Evolutionary conservation across 1,140 invertebrate species (phyloP).

Genomic region (Drosophila sproati): DNA sequence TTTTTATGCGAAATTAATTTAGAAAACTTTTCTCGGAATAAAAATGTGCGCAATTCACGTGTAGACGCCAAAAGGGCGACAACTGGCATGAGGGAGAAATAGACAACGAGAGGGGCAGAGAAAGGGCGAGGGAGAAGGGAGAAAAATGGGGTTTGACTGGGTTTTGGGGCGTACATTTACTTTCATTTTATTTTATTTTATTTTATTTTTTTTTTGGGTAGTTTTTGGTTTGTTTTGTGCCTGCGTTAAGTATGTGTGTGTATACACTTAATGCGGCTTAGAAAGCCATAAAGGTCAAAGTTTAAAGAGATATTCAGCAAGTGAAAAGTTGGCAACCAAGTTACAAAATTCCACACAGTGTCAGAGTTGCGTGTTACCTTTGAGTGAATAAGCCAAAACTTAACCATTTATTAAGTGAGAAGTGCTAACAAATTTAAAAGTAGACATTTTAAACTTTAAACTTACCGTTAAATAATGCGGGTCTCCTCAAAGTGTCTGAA

Average conservation of each 20-base stretch:
- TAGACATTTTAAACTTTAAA: not conserved
- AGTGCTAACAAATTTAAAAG: not conserved
- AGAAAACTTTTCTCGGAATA: slow-evolving; percentile 63
- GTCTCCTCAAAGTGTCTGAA: no score
- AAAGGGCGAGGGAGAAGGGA: not conserved
- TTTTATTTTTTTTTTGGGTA: not conserved
- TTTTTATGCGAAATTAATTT: slow-evolving; percentile 80
- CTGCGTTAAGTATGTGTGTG: slow-evolving; percentile 10
- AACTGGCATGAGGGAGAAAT: not conserved
- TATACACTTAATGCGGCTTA: slow-evolving; percentile 32
- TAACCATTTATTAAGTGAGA: not conserved
- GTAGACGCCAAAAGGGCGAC: not conserved
- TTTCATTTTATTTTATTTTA: no score
- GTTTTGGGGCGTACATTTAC: no score
- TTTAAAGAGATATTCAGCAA: slow-evolving; percentile 15
- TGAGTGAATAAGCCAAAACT: not conserved
- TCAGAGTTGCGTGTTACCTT: not conserved
- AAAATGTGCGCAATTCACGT: slow-evolving; percentile 42
- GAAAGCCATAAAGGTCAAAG: slow-evolving; percentile 33
- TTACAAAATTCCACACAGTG: not conserved
- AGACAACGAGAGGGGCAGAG: no score
- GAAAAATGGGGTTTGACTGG: no score
- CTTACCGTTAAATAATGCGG: no score
- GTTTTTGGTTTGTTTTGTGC: not conserved
- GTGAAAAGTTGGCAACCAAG: slow-evolving; percentile 15